Evolutionary conservation across 92 coral and sea anemone genomes (phyloP), one percentile per base, ranked within the genome.

Genomic region (Phenganax stokvisi): DNA sequence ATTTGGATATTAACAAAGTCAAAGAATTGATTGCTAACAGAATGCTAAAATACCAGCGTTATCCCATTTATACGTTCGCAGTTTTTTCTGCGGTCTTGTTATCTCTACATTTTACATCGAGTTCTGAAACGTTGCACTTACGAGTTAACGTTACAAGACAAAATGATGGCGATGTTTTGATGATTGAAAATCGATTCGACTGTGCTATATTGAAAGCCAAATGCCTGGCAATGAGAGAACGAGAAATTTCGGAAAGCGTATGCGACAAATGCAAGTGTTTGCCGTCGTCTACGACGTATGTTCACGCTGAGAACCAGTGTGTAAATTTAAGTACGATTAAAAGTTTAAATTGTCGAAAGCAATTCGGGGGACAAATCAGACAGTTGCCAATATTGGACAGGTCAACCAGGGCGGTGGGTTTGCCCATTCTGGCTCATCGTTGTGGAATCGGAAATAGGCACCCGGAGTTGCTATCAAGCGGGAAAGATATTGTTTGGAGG

Each of bases 131-230:
- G 47, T 28, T 12, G 27, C 12, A 63, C 12, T 9, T 51, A 16
- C 57, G 67, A 31, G 13, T 78, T 17, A 78, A 78, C 51, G 72
- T 78, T 10, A 78, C 82, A 15, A 61, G 82, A 78, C 56, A 31
- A 10, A 17, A 1, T 27, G 73, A 51, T 57, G 72, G 82, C 10
- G 82, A 78, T 52, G 29, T 78, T 25, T 12, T 78, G 72, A 15
- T 53, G 13, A 13, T 78, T n/a, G 44, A 78, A 1, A 58, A 16
- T 44, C 17, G 8, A 25, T 7, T 29, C 4, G 56, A 78, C 72
- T 78, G 82, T 51, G 58, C n/a, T 9, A 11, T 12, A 8, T 44
- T 78, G 16, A 44, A 56, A 9, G 82, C 82, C 47, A 15, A 51
- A 3, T 78, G 82, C 63, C 20, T 15, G 5, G 10, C 51, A n/a